phyloP scores from a whole-genome alignment of 2,888 invertebrate genomes.

The Baccha elongata region DNA sequence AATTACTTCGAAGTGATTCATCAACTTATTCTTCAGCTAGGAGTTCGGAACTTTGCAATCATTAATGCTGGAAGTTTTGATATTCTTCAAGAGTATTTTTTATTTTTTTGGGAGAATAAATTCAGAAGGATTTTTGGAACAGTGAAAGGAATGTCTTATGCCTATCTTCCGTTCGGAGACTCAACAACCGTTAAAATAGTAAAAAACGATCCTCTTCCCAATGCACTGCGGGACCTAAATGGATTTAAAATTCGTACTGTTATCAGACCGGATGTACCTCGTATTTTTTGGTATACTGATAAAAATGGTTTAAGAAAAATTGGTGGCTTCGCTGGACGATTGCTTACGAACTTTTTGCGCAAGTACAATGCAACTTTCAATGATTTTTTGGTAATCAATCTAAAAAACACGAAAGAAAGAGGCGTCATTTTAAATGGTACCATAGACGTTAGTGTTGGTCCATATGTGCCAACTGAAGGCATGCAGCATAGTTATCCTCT shows the following conservation, averaged over 20 bases:
- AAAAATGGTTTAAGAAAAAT: not conserved
- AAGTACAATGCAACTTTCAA: constrained; percentile 1
- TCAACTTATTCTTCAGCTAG: not conserved
- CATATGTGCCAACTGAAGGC: not conserved
- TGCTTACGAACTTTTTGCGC: not conserved
- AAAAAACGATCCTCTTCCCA: not conserved
- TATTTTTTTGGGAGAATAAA: constrained; percentile 11
- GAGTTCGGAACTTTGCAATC: not conserved
- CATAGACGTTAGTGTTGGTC: not conserved
- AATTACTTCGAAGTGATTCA: not conserved
- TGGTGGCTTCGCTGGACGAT: constrained; percentile 8
- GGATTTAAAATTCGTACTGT: not conserved
- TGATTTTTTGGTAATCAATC: not conserved
- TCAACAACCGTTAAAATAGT: not conserved
- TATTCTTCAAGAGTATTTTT: not conserved
- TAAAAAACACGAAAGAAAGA: not conserved
- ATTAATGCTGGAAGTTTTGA: not conserved
- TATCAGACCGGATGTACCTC: not conserved
- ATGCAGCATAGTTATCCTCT: constrained; percentile 11
- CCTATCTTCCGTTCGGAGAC: constrained; percentile 4
- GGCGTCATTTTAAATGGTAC: not conserved
- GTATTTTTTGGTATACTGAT: constrained; percentile 7
- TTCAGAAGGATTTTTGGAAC: constrained; percentile 18
- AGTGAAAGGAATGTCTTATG: not conserved
- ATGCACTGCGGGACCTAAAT: not conserved